Conservation (phyloP, 2,888 invertebrate species). For the Koerneria pararmatus region DNA sequence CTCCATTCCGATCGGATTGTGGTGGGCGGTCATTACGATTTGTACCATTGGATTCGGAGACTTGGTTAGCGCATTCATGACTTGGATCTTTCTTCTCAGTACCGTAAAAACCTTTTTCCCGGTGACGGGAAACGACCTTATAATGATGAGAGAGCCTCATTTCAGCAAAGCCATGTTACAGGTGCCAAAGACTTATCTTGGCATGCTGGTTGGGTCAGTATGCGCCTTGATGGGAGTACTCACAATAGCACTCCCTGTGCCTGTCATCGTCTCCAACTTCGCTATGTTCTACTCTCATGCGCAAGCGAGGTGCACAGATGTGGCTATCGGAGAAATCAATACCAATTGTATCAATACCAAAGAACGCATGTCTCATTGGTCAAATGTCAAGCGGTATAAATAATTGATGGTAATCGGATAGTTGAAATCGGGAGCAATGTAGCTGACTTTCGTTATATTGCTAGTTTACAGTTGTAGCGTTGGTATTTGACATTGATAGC, state of each 20-base stretch:
- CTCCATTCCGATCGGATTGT: conserved; percentile 61
- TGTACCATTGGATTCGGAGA: conserved; percentile 52
- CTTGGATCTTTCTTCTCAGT: not conserved
- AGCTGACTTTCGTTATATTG: no score
- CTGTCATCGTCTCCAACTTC: conserved; percentile 45
- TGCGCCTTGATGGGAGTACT: conserved; percentile 49
- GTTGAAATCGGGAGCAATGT: no score
- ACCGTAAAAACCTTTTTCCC: conserved; percentile 22
- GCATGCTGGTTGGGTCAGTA: conserved; percentile 43
- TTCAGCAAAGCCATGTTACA: conserved; percentile 75
- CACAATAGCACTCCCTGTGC: conserved; percentile 51
- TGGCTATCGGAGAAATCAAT: not conserved
- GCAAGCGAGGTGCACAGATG: conserved; percentile 47
- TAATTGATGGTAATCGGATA: not conserved
- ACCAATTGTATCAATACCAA: not conserved
- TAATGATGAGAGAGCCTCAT: not conserved
- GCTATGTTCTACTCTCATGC: conserved; percentile 52
- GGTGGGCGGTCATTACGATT: conserved; percentile 62
- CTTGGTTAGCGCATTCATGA: conserved; percentile 30
- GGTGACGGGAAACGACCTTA: no score
- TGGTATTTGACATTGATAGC: no score
- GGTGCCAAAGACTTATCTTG: conserved; percentile 46
- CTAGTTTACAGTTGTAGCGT: no score
- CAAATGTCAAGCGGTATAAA: not conserved
- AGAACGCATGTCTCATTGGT: no score